phyloP scores from a whole-genome alignment of 2,797 vertebrate species.

The Dermochelys coriacea region DNA sequence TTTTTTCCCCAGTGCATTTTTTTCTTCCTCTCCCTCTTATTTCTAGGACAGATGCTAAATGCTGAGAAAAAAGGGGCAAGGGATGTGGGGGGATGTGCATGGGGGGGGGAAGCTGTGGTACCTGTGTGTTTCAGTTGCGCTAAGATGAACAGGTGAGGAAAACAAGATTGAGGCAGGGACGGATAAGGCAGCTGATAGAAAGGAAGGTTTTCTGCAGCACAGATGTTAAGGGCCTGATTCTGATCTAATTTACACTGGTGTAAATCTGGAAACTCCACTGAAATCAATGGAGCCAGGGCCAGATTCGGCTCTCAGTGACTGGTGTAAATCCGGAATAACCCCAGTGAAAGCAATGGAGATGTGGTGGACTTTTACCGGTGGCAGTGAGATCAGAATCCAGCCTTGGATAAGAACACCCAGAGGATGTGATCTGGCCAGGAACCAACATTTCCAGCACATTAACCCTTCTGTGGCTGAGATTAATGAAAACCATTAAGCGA shows the following conservation, averaged over 20 bases:
- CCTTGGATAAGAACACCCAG: not conserved
- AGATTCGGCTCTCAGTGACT: accelerated
- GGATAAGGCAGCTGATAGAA: not conserved
- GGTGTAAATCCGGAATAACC: accelerated
- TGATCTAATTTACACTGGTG: not conserved
- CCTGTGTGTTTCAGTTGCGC: not conserved
- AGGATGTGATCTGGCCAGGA: not conserved
- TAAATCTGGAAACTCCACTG: not conserved
- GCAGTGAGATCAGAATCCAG: not conserved
- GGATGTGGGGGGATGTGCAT: not conserved
- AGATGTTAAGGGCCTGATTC: accelerated
- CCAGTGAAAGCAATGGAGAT: not conserved
- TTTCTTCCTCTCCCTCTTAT: not conserved
- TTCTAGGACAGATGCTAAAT: not conserved
- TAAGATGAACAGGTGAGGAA: not conserved
- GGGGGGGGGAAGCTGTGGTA: not conserved
- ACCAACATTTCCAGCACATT: not conserved
- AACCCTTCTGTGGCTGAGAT: not conserved
- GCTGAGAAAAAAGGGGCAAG: not conserved
- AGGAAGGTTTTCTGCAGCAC: not conserved
- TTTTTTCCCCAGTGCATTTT: not conserved
- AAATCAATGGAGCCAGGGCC: not conserved
- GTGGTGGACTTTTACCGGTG: not conserved
- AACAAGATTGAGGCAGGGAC: not conserved
- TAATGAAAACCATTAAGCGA: accelerated